These are phyloP conservation scores for Dryobates pubescens DNA, from an alignment of 2,797 vertebrate species.

Conservation along the genomic window DNA sequence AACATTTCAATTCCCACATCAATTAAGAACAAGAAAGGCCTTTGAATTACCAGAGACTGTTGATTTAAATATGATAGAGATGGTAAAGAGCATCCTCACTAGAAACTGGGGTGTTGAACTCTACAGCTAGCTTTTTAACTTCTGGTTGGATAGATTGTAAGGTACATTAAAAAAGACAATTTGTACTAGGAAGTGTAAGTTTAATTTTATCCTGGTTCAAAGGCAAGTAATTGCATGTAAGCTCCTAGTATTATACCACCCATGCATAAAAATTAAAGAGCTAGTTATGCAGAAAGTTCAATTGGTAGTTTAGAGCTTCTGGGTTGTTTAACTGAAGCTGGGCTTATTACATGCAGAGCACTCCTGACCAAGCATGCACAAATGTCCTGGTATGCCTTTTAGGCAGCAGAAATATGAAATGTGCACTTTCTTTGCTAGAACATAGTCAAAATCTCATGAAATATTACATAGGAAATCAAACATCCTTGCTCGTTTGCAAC, in stretches of 20 bases:
- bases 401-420: background rate
- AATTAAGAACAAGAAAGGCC: background rate
- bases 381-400: background rate
- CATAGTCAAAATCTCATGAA: background rate
- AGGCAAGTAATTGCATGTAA: background rate
- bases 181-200: background rate
- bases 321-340: background rate
- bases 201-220: background rate
- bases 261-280: background rate
- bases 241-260: background rate
- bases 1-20: background rate
- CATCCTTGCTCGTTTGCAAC: background rate
- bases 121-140: background rate
- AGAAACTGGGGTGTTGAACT: background rate
- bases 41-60: background rate
- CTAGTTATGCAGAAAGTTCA: constrained; percentile 1
- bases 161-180: background rate
- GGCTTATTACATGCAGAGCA: background rate
- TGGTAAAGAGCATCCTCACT: background rate
- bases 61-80: background rate
- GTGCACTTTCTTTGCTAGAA: background rate
- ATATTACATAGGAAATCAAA: background rate
- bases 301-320: background rate
- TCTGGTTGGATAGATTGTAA: background rate
- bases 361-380: background rate